These are phyloP conservation scores for Drosophila burlai DNA, from an alignment of 1,140 invertebrate genomes.

Conservation along the genomic window DNA sequence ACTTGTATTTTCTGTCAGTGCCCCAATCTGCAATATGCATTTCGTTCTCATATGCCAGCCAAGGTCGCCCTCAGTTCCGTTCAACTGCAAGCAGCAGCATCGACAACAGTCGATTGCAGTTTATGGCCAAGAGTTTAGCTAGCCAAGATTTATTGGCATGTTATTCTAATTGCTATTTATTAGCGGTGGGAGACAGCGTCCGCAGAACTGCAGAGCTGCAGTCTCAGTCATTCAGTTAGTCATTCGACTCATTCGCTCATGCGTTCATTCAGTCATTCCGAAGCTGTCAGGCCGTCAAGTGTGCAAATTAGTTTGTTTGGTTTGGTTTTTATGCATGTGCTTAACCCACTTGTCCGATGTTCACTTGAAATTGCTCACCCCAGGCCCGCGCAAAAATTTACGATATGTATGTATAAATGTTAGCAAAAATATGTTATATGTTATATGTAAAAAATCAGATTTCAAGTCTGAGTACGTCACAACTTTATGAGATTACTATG, in stretches of 20 bases:
- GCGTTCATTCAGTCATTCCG: slow-evolving; percentile 43
- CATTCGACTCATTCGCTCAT: slow-evolving; percentile 50
- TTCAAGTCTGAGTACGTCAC: background rate
- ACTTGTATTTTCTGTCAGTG: slow-evolving; percentile 19
- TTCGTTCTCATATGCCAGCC: slow-evolving; percentile 24
- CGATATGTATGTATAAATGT: slow-evolving; percentile 17
- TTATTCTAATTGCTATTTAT: slow-evolving; percentile 82
- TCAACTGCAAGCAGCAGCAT: slow-evolving; percentile 28
- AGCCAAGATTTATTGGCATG: slow-evolving; percentile 73
- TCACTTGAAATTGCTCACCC: slow-evolving; percentile 28
- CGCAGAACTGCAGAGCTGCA: slow-evolving; percentile 25
- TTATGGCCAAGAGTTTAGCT: slow-evolving; percentile 67
- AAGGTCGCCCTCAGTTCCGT: slow-evolving; percentile 38
- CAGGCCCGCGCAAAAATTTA: slow-evolving; percentile 20
- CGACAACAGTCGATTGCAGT: slow-evolving; percentile 48
- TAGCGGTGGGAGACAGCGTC: slow-evolving; percentile 36
- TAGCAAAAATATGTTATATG: background rate
- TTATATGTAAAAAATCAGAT: no score
- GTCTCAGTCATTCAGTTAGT: slow-evolving; percentile 49
- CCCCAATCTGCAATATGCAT: slow-evolving; percentile 32
- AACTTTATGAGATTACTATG: no score
- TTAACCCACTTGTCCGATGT: slow-evolving; percentile 68
- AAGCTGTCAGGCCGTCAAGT: slow-evolving; percentile 63
- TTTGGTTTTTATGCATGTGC: slow-evolving; percentile 56
- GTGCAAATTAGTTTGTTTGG: slow-evolving; percentile 71